phyloP scores from a whole-genome alignment of 30 jellyfish, hydroid and myxozoan genomes.

The Rhopilema esculentum region DNA sequence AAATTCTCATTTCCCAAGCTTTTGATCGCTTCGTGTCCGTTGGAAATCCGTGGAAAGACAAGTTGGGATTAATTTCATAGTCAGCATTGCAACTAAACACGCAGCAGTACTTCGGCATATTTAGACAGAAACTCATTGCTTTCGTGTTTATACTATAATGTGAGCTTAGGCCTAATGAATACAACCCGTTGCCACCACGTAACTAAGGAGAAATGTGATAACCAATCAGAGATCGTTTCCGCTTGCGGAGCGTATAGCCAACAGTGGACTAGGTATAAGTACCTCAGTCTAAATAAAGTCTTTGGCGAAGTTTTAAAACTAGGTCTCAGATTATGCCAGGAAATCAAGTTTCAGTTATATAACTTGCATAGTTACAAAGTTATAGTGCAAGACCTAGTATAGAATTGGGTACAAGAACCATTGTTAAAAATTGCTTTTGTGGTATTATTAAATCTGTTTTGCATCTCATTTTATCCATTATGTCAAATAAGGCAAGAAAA shows the following conservation, averaged over 20 bases:
- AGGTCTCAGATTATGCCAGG: too few relatives aligned
- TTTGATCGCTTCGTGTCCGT: background rate
- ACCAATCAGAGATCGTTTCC: background rate
- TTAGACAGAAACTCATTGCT: background rate
- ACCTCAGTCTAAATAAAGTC: too few relatives aligned
- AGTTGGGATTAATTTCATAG: conserved; percentile 4
- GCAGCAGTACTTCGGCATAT: conserved; percentile 17
- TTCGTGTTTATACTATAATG: background rate
- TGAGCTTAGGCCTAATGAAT: background rate
- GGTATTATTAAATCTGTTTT: too few relatives aligned
- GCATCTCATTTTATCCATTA: too few relatives aligned
- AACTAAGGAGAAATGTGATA: background rate
- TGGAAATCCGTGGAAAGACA: conserved; percentile 7
- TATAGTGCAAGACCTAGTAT: too few relatives aligned
- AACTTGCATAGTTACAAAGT: too few relatives aligned
- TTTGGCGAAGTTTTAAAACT: too few relatives aligned
- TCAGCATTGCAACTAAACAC: background rate
- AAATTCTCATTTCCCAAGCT: background rate
- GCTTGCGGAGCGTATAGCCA: background rate
- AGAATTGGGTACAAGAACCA: too few relatives aligned
- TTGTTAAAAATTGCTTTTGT: too few relatives aligned
- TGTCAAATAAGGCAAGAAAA: too few relatives aligned
- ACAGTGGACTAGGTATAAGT: too few relatives aligned
- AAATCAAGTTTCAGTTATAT: too few relatives aligned
- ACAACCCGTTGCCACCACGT: conserved; percentile 2